Percentiles rank a stretch among this genome's conserved stretches.
Conservation (phyloP, 2,113 vertebrate genomes). For the Fregetta grallaria region DNA sequence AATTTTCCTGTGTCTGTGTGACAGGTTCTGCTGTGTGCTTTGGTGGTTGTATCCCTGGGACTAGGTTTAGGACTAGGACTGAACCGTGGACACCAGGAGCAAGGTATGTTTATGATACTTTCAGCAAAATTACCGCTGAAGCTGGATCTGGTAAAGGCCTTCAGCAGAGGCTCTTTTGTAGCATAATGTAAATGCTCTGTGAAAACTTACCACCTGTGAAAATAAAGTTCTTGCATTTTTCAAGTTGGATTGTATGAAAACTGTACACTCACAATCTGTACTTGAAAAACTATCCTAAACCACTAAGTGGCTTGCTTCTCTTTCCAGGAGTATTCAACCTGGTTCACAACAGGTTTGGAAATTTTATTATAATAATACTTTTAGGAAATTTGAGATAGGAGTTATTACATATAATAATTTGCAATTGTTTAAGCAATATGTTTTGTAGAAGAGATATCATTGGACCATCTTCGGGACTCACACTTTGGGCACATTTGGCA, state of each 20-base stretch:
- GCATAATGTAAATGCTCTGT: not conserved
- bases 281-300: not conserved
- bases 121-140: not conserved
- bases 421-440: not conserved
- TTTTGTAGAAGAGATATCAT: not conserved
- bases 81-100: constrained; percentile 38
- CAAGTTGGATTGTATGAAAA: not conserved
- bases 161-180: not conserved
- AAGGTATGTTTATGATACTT: constrained; percentile 45
- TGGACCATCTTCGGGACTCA: not conserved
- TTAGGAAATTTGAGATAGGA: not conserved
- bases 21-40: constrained; percentile 74
- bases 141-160: not conserved
- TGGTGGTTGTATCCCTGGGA: constrained; percentile 75
- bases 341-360: not conserved
- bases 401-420: not conserved
- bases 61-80: constrained; percentile 77
- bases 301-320: not conserved
- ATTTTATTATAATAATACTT: not conserved
- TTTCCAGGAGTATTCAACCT: not conserved
- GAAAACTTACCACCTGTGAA: not conserved
- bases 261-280: not conserved
- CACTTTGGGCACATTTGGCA: not conserved
- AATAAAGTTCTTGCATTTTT: not conserved
- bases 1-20: not conserved